phyloP scores from a whole-genome alignment of 2,113 vertebrate species.

The Callithrix jacchus region DNA sequence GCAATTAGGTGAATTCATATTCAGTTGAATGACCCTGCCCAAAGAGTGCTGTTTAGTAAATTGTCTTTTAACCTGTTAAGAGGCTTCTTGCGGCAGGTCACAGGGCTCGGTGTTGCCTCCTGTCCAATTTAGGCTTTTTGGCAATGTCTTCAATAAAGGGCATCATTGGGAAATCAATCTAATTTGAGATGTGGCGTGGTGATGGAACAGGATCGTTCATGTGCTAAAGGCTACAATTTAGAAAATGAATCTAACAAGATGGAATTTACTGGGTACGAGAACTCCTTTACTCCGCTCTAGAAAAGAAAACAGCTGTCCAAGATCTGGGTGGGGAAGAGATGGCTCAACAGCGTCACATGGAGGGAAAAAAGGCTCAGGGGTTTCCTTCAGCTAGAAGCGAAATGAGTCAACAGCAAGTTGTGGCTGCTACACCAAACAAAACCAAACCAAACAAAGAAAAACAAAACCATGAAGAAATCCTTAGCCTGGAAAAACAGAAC shows the following conservation, averaged over 20 bases:
- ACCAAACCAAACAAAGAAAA: constrained; percentile 21
- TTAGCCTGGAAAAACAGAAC: constrained; percentile 8
- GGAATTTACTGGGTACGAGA: constrained; percentile 26
- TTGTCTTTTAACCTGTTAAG: not conserved
- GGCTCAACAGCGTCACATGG: not conserved
- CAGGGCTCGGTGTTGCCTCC: not conserved
- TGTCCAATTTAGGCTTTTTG: constrained; percentile 16
- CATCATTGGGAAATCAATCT: not conserved
- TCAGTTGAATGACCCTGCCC: not conserved
- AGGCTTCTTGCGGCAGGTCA: not conserved
- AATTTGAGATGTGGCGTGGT: not conserved
- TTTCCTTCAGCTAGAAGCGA: constrained; percentile 56
- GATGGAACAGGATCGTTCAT: not conserved
- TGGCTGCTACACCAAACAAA: constrained; percentile 42
- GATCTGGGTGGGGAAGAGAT: not conserved
- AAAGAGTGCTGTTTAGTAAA: not conserved
- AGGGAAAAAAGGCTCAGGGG: not conserved
- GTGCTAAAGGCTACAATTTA: not conserved
- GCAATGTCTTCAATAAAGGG: not conserved
- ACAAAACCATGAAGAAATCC: constrained; percentile 26
- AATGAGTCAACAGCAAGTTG: constrained; percentile 51
- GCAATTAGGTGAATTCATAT: not conserved
- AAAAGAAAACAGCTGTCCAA: constrained; percentile 9
- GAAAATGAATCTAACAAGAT: constrained; percentile 21
- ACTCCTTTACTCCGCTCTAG: constrained; percentile 21